These are phyloP conservation scores for Agraylea sexmaculata DNA, from an alignment of 1,140 invertebrate genomes.

Conservation along the genomic window DNA sequence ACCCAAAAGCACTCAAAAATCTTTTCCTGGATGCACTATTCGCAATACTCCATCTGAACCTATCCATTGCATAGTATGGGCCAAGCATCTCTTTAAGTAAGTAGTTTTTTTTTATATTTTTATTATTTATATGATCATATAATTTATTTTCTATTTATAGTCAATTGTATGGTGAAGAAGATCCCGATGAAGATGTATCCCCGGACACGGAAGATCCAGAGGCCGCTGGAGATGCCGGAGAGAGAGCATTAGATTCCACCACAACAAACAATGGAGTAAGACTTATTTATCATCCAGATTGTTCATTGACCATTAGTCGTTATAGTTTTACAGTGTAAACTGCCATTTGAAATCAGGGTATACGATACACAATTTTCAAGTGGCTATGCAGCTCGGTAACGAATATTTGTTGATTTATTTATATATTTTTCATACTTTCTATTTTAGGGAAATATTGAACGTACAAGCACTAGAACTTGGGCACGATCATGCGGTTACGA, in stretches of 20 bases:
- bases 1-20: slow-evolving; percentile 82
- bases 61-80: slow-evolving; percentile 99
- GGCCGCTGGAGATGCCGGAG: slow-evolving; percentile 40
- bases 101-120: slow-evolving; percentile 23
- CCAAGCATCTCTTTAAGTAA: slow-evolving; percentile 97
- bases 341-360: no score
- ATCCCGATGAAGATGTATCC: slow-evolving; percentile 95
- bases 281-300: no score
- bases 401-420: no score
- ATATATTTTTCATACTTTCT: background rate
- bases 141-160: slow-evolving; percentile 37
- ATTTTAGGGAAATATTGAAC: slow-evolving; percentile 54
- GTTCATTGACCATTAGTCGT: no score
- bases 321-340: no score
- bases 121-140: slow-evolving; percentile 5
- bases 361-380: no score
- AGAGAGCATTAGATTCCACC: slow-evolving; percentile 30
- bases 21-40: slow-evolving; percentile 96
- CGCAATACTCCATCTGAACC: slow-evolving; percentile 98
- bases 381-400: no score
- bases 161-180: slow-evolving; percentile 94
- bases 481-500: slow-evolving; percentile 76
- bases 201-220: slow-evolving; percentile 94
- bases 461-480: slow-evolving; percentile 84
- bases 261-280: slow-evolving; percentile 23